Conservation (phyloP, 1,140 invertebrate genomes). For the Harpegnathos saltator region DNA sequence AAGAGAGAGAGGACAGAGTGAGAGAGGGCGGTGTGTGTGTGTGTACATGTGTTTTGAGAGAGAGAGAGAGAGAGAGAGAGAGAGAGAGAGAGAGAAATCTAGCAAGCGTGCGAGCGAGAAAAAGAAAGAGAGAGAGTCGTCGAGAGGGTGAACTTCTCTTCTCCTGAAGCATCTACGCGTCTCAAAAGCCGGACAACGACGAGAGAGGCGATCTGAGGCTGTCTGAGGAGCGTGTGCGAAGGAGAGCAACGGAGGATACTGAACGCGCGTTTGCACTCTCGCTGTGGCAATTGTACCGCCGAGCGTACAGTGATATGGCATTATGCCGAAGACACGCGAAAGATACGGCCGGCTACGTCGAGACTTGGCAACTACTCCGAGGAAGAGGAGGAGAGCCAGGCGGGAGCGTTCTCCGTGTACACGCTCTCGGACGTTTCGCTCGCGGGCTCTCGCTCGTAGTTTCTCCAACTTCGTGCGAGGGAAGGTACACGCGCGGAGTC, state of each 20-base stretch:
- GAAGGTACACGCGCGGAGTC: no score
- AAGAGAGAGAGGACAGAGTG: conserved; percentile 77
- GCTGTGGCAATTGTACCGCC: background rate
- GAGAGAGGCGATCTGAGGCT: conserved; percentile 15
- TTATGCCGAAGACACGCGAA: background rate
- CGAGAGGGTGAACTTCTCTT: background rate
- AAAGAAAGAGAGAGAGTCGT: conserved; percentile 19
- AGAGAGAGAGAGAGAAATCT: conserved; percentile 67
- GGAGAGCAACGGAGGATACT: background rate
- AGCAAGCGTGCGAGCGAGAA: conserved; percentile 35
- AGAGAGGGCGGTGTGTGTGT: conserved; percentile 62
- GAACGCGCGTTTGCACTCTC: conserved; percentile 4
- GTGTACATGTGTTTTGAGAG: no score
- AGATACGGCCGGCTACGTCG: background rate
- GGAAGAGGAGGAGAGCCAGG: background rate
- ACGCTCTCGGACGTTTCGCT: no score
- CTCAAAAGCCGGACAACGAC: background rate
- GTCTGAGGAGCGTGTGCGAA: background rate
- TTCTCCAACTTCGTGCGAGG: no score
- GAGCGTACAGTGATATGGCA: background rate
- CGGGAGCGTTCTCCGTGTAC: no score
- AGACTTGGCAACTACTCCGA: background rate
- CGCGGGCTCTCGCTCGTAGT: no score
- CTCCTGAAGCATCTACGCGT: background rate
- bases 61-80: conserved; percentile 74